These are phyloP conservation scores for Distichodus sexfasciatus DNA, from an alignment of 2,797 vertebrate genomes.

Conservation along the genomic window DNA sequence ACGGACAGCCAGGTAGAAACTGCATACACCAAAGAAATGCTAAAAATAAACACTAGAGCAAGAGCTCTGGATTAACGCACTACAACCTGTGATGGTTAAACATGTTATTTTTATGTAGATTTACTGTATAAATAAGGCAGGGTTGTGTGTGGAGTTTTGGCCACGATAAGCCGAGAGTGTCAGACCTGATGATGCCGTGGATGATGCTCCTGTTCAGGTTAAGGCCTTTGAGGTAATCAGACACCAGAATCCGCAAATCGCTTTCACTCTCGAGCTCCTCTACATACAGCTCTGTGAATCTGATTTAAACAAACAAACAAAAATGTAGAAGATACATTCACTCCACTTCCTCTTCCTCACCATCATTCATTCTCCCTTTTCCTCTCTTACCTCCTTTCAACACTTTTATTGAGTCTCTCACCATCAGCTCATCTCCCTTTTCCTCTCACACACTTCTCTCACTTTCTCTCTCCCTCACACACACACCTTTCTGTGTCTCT, in stretches of 20 bases:
- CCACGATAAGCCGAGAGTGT: background rate
- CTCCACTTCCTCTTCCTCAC: background rate
- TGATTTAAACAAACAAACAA: slow-evolving; percentile 51
- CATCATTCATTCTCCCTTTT: background rate
- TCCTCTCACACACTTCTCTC: too few species aligned
- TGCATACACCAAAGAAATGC: slow-evolving; percentile 52
- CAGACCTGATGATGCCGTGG: slow-evolving; percentile 90
- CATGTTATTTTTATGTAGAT: too few species aligned
- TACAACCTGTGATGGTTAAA: too few species aligned
- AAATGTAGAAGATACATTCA: background rate
- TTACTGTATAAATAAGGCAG: too few species aligned
- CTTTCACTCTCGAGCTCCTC: slow-evolving; percentile 90
- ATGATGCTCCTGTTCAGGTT: slow-evolving; percentile 79
- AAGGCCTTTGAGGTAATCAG: slow-evolving; percentile 88
- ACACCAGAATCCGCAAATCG: slow-evolving; percentile 86
- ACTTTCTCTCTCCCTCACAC: too few species aligned
- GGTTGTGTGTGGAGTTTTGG: too few species aligned
- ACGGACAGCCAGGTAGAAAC: slow-evolving; percentile 88
- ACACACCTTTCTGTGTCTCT: too few species aligned
- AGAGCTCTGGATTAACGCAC: too few species aligned
- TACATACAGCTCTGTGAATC: slow-evolving; percentile 95
- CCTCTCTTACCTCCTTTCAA: too few species aligned
- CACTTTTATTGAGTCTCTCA: too few species aligned
- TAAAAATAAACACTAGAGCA: background rate
- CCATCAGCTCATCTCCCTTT: too few species aligned